These are phyloP conservation scores for Hirtodrosophila alboralis DNA, from an alignment of 2,888 invertebrate genomes.

Conservation along the genomic window DNA sequence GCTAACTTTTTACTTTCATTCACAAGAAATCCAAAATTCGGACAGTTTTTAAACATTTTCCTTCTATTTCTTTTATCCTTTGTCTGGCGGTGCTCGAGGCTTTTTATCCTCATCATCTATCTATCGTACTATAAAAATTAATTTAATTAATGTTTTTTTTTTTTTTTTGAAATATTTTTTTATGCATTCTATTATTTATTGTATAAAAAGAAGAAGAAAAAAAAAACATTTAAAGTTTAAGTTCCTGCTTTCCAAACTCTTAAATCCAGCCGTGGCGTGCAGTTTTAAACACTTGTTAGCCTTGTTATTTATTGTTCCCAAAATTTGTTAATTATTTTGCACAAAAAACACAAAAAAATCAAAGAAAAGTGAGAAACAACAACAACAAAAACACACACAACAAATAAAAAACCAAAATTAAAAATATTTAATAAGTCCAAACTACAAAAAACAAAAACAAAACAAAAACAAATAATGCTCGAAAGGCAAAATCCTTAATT, in stretches of 20 bases:
- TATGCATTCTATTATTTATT: constrained; percentile 32
- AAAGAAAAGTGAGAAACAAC: constrained; percentile 4
- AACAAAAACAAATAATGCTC: constrained; percentile 14
- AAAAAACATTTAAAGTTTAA: constrained; percentile 20
- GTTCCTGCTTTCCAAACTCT: constrained; percentile 5
- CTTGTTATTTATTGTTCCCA: constrained; percentile 65
- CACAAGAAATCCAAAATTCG: no score
- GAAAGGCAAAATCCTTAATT: no score
- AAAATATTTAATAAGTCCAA: no score
- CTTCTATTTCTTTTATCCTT: not conserved
- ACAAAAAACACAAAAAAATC: constrained; percentile 13
- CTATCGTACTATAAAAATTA: no score
- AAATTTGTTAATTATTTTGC: constrained; percentile 56
- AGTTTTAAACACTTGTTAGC: constrained; percentile 31
- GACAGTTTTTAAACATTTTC: not conserved
- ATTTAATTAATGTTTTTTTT: not conserved
- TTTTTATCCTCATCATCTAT: not conserved
- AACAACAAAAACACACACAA: constrained; percentile 6
- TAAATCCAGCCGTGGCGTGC: no score
- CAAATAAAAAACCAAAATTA: not conserved
- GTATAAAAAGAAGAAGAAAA: no score
- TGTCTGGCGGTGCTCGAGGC: constrained; percentile 11
- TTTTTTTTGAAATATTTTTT: not conserved
- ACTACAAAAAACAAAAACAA: no score
- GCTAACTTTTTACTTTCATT: no score